Evolutionary conservation across 2,797 vertebrate species (phyloP).

Genomic region (Neosalanx taihuensis): DNA sequence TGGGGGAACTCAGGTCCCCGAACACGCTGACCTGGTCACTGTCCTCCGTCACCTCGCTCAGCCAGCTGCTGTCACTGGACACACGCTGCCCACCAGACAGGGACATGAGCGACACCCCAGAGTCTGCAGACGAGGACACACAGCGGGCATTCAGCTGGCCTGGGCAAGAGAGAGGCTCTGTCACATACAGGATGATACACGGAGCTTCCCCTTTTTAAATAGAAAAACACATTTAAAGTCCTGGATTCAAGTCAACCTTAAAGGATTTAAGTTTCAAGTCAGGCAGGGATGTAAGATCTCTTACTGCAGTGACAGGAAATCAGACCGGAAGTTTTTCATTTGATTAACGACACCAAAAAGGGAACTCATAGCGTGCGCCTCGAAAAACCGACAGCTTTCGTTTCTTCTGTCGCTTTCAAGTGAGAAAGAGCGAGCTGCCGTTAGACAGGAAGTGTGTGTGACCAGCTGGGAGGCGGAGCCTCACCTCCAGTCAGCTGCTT

Average conservation of each 20-base stretch:
- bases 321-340: constrained; percentile 12
- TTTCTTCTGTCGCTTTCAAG: background rate
- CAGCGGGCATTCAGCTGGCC: constrained; percentile 67
- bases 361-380: constrained; percentile 42
- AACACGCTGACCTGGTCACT: constrained; percentile 78
- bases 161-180: constrained; percentile 47
- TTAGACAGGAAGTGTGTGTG: constrained; percentile 13
- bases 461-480: constrained; percentile 45
- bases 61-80: constrained; percentile 89
- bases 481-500: constrained; percentile 81
- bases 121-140: constrained; percentile 55
- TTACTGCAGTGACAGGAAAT: constrained; percentile 33
- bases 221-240: background rate
- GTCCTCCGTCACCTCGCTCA: constrained; percentile 80
- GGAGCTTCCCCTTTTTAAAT: background rate
- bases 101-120: constrained; percentile 37
- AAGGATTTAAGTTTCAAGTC: background rate
- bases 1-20: constrained; percentile 71
- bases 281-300: constrained; percentile 9
- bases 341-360: constrained; percentile 23
- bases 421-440: background rate
- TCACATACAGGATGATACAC: background rate
- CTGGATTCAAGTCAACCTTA: background rate
- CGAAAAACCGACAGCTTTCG: constrained; percentile 9
- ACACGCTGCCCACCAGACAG: constrained; percentile 57